Evolutionary conservation across 2,113 vertebrate species (phyloP).

Genomic region (Cyanoderma ruficeps): DNA sequence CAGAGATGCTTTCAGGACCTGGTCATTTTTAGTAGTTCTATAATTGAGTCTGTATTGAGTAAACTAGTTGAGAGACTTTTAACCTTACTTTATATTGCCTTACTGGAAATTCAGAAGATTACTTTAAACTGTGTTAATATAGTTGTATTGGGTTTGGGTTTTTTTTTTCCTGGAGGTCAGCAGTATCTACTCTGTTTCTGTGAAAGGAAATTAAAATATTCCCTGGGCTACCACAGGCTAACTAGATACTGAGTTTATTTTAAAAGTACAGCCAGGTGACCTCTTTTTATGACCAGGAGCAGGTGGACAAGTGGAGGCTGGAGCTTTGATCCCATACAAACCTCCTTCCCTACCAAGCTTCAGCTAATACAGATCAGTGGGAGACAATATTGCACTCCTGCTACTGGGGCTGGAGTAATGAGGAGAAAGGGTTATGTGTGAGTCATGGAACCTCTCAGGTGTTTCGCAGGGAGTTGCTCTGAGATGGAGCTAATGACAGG

Average conservation of each 20-base stretch:
- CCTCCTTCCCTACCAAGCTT: not conserved
- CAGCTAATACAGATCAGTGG: not conserved
- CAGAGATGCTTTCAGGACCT: not conserved
- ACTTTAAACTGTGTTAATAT: not conserved
- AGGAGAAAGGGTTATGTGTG: not conserved
- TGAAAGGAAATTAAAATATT: slow-evolving; percentile 29
- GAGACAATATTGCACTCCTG: not conserved
- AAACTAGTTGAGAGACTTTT: slow-evolving; percentile 13
- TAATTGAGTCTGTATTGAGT: slow-evolving; percentile 29
- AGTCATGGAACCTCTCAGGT: not conserved
- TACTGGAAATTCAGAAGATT: slow-evolving; percentile 14
- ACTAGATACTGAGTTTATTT: not conserved
- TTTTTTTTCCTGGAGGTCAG: not conserved
- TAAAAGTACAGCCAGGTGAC: not conserved
- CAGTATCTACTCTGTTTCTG: not conserved
- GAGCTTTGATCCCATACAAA: not conserved
- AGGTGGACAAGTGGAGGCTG: not conserved
- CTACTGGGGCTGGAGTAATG: slow-evolving; percentile 1
- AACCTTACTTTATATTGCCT: not conserved
- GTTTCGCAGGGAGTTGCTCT: not conserved
- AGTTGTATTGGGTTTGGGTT: not conserved
- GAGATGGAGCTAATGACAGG: not conserved
- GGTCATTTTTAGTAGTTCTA: not conserved
- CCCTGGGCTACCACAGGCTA: not conserved
- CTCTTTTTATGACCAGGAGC: not conserved